A percentile compares a stretch with the other conserved stretches of the same genome.
phyloP scores from a whole-genome alignment of 2,888 invertebrate genomes.

The Leptura quadrifasciata region DNA sequence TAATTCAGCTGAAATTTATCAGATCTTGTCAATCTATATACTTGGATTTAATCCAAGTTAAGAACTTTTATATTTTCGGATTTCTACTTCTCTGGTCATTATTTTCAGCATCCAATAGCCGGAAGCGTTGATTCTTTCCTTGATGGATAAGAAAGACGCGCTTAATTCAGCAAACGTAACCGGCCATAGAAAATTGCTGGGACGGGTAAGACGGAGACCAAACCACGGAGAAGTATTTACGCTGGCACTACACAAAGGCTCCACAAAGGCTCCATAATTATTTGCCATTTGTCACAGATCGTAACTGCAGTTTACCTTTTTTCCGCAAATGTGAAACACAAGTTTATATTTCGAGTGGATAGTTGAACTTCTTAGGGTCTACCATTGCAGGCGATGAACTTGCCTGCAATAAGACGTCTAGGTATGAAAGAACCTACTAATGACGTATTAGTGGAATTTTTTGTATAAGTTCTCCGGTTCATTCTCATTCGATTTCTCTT shows the following conservation, averaged over 20 bases:
- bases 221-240: background rate
- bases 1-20: too few species aligned
- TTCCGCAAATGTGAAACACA: background rate
- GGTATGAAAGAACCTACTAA: too few species aligned
- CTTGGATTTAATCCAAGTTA: too few species aligned
- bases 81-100: background rate
- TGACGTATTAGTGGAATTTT: too few species aligned
- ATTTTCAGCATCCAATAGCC: background rate
- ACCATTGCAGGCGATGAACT: too few species aligned
- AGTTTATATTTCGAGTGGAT: background rate
- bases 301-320: background rate
- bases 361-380: background rate
- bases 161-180: background rate
- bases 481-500: too few species aligned
- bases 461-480: too few species aligned
- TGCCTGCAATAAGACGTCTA: too few species aligned
- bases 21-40: too few species aligned
- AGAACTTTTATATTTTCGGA: background rate
- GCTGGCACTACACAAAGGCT: background rate
- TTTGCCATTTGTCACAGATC: background rate
- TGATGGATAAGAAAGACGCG: conserved; percentile 1
- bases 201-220: background rate
- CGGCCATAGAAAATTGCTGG: background rate
- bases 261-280: conserved; percentile 1
- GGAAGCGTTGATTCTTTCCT: background rate